Evolutionary conservation across 53 echinoderm and acorn worm species (phyloP), one percentile per base, ranked within the genome.

Genomic region (Crossaster papposus): DNA sequence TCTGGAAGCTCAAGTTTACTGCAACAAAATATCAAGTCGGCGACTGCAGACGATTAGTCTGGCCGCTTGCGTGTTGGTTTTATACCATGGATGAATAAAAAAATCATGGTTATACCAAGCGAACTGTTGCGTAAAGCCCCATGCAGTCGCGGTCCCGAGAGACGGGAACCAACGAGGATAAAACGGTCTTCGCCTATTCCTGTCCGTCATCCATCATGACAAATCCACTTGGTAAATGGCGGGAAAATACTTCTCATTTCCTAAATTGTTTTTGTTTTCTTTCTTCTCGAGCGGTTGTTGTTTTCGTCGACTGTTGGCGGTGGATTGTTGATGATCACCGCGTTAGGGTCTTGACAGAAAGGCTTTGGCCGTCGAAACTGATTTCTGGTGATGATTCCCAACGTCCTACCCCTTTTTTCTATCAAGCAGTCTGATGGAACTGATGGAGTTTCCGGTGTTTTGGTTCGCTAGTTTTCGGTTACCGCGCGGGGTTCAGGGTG

Each of bases 101-200:
- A n/a, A n/a, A n/a, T n/a, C n/a, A n/a, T n/a, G n/a, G n/a, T n/a
- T n/a, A n/a, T n/a, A n/a, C n/a, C n/a, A 68, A 68, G 68, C 28
- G 75, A 33, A 74, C 35, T 71, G 85, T 85, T 72, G 72, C 71
- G 33, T 68, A 50, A 51, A 72, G 73, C 31, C 32, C 32, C 85
- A n/a, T n/a, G n/a, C n/a, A 53, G 72, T 72, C 85, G 44, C 51
- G 72, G 32, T 73, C 85, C 85, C 73, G 85, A 26, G 85, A 85
- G 85, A 85, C 51, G 44, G 73, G 52, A 70, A 28, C 72, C 73
- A 31, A 72, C 72, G 85, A 15, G 85, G 85, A 85, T 85, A 85
- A 85, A 85, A 85, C 71, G 53, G 85, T 73, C 85, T 18, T 73
- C 73, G 2, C 53, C 52, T 29, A 72, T 85, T 51, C 72, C 51